These are phyloP conservation scores for Passer domesticus DNA, from an alignment of 2,113 vertebrate species.

Conservation along the genomic window DNA sequence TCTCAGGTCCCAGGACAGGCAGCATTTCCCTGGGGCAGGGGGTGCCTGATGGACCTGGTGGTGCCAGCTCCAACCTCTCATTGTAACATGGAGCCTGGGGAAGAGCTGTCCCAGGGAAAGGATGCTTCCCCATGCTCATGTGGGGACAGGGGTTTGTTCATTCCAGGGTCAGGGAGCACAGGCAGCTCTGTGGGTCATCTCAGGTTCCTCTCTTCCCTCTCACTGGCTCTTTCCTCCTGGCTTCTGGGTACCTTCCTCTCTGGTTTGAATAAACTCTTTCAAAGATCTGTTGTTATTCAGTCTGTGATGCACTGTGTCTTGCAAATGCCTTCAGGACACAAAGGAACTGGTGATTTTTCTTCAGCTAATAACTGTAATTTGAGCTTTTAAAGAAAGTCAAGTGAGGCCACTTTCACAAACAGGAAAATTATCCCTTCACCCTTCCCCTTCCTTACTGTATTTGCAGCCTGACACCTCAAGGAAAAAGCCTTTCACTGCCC, in stretches of 20 bases:
- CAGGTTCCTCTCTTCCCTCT: not conserved
- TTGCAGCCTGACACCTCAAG: not conserved
- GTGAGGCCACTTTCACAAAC: not conserved
- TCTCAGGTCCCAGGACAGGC: not conserved
- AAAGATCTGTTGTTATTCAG: not conserved
- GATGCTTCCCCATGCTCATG: not conserved
- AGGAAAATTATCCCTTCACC: not conserved
- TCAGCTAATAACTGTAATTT: not conserved
- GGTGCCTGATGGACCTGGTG: not conserved
- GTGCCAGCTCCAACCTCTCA: not conserved
- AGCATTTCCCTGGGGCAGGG: fast-evolving
- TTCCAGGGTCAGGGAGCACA: not conserved
- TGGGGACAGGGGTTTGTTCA: not conserved
- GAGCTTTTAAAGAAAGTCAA: not conserved
- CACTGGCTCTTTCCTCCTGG: not conserved
- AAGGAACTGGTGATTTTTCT: not conserved
- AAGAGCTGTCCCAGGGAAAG: not conserved
- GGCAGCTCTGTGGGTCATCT: not conserved
- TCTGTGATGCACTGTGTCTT: not conserved
- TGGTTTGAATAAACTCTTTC: not conserved
- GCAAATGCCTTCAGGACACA: not conserved
- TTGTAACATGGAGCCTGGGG: fast-evolving
- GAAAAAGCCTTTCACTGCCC: not conserved
- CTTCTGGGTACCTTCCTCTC: not conserved
- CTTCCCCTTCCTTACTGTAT: not conserved